Base-by-base conservation (phyloP, 2,113 vertebrate species). In the Formicarius rufipectus region DNA sequence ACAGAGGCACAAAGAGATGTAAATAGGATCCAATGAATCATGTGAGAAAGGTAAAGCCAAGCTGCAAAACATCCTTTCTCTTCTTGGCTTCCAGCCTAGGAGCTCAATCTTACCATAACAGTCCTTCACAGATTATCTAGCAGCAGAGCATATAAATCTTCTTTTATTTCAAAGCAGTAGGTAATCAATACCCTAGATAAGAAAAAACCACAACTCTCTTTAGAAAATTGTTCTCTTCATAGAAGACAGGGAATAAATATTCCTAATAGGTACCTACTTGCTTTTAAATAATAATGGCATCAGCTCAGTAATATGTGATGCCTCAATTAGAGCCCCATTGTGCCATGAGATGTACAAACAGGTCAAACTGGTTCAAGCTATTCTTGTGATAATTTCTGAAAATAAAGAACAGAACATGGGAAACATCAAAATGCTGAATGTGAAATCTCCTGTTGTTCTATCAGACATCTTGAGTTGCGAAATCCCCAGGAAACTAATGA, bases 271-370 rank as follows among this genome's bases (percentile, higher is more conserved):
- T 79, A 78, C 74, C 91, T 95, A 94, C 85, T 84, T 71, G 45
- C 79, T 92, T 96, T 97, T 95, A 97, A 96, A 98, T 97, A 95
- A 96, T 96, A 97, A 97, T 93, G 79, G 92, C 92, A 95, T 81
- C 60, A 73, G 25, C 77, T 93, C 76, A 68, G 92, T 87, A 96
- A 96, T 71, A 64, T 90, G 82, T 84, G 81, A 91, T 93, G 91
- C 84, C 67, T 95, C 84, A 85, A 94, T 95, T 92, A 96, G 47
- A 94, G 93, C 44, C 86, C 76, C 52, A 73, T 95, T 96, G 84
- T 96, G 93, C 86, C 82, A 58, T 33, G 44, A 95, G 66, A 92
- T 59, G 58, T 80, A 95, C 84, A 94, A 94, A 95, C 92, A 96
- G 82, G 94, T 91, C 93, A 95, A 90, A 95, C 84, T 93, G 91